Evolutionary conservation across 2,113 vertebrate species (phyloP), one percentile per base, ranked within the genome.

Genomic region (Pyxicephalus adspersus): DNA sequence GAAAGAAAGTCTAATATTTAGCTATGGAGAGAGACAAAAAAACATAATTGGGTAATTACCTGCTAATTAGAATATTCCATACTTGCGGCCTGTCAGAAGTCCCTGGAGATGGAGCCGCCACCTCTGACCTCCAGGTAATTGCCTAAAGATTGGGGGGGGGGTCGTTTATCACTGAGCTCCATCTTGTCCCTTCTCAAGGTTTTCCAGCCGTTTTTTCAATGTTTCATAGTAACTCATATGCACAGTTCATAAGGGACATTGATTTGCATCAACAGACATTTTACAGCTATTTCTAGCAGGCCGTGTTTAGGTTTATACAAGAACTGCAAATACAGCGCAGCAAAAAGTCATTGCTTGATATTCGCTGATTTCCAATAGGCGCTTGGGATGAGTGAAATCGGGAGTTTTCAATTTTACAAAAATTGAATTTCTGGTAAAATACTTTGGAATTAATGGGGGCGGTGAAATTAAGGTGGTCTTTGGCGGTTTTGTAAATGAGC

Each of bases 21-120:
- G 38, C 38, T 45, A 31, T 2, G 5, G 17, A 19, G n/a, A 26
- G 64, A 31, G 29, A 65, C 5, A 38, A 9, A 19, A 64, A 64
- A 31, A 64, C 13, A 29, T 45, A 45, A 45, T 45, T 38, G 19
- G 64, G 29, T 65, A 65, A 65, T 38, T 65, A 65, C 64, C 64
- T 38, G 64, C n/a, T 31, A 65, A 45, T 45, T 45, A 15, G 38
- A 45, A 45, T 45, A 45, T 45, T 45, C 38, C 38, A 45, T 45
- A 45, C 9, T 13, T 45, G 38, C 11, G 9, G 38, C 38, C 38
- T 45, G 11, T 45, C 11, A 3, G 7, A 2, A 13, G 28, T 18
- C 29, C 64, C 29, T 9, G 64, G 29, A 65, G 64, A n/a, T 34
- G 20, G 64, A 0, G 28, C 63, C 3, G 19, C 4, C 19, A 1